Base-by-base conservation (phyloP, 2,113 vertebrate genomes). In the Butorides virescens region DNA sequence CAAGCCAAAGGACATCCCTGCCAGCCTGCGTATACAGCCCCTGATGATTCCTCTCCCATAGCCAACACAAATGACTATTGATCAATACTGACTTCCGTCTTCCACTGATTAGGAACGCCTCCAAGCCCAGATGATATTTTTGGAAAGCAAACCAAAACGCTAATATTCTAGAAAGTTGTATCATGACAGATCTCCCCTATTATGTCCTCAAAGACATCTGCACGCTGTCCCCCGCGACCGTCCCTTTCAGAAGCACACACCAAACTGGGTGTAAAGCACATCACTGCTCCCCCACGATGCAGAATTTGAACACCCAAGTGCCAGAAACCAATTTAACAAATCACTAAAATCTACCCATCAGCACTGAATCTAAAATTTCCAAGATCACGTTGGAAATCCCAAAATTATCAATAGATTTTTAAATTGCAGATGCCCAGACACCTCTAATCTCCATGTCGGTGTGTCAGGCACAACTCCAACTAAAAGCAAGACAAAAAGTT, bases 1-100 rank as follows among this genome's bases (percentile, higher is more conserved):
- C 89, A 82, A 95, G 90, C 49, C 66, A 76, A 66, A 94, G 77
- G 84, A 94, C 87, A 85, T 5, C 56, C 34, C 70, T 91, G 80
- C 80, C 91, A 95, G 77, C 73, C 70, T 59, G 88, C 8, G 1
- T 0, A 8, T 19, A 22, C 70, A 87, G 37, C 27, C 56, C 62
- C 63, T 13, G 52, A 15, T 7, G 55, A 47, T 4, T 65, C 62
- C 70, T 52, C 77, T 87, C 47, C 90, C 61, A 46, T 2, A 81
- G 80, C 56, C 87, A 87, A 39, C 52, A 49, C 53, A 82, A 93
- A 82, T 42, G 73, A 47, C 70, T 78, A 13, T 3, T 46, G 90
- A 95, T 94, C 77, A 66, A 88, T 63, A 27, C 73, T 12, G 56
- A 87, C 72, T 95, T 84, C 25, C 0, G 0, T 36, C 89, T 93